Evolutionary conservation across 2,113 vertebrate genomes (phyloP), one percentile per base, ranked within the genome.

Genomic region (Charina bottae): DNA sequence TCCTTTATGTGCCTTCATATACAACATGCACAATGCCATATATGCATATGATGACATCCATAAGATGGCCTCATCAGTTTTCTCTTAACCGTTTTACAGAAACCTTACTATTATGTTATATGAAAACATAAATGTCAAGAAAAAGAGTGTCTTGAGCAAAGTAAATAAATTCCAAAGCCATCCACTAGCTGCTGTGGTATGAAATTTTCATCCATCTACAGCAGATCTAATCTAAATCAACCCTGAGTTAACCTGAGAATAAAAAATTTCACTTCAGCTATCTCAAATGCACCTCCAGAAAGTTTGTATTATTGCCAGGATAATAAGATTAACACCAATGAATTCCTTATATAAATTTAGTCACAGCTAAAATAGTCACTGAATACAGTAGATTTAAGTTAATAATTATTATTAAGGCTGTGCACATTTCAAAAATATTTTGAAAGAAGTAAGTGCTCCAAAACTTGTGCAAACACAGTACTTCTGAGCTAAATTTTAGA

Each of bases 261-360:
- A 90, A 89, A 92, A 95, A 8, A 28, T 59, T 86, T 84, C 89
- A 92, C 92, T 92, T 55, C 53, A 86, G 42, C 91, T 83, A 93
- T 93, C 54, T 46, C 23, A 72, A 88, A 91, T 92, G 19, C 83
- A n/a, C 86, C 59, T 15, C 68, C 85, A 11, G 54, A 0, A 89
- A 58, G 78, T 91, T 89, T 55, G 46, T 90, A 37, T 83, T 58
- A 1, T 93, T 88, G 78, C 64, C 93, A 92, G 87, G 87, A 85
- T 92, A 92, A 87, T 88, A 26, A 60, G 1, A 88, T 91, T 95
- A 93, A 64, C 9, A 85, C 4, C 24, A 85, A 85, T 59, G 58
- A 59, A 59, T 59, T 23, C 56, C 21, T 55, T 3, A 58, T 87
- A 3, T 6, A 58, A 19, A 87, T 58, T 11, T 85, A 28, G 49